Percentiles rank a stretch among this genome's conserved stretches.
Evolutionary conservation across 35 echinoderm and acorn worm genomes (phyloP).

Genomic region (Hemicentrotus pulcherrimus): DNA sequence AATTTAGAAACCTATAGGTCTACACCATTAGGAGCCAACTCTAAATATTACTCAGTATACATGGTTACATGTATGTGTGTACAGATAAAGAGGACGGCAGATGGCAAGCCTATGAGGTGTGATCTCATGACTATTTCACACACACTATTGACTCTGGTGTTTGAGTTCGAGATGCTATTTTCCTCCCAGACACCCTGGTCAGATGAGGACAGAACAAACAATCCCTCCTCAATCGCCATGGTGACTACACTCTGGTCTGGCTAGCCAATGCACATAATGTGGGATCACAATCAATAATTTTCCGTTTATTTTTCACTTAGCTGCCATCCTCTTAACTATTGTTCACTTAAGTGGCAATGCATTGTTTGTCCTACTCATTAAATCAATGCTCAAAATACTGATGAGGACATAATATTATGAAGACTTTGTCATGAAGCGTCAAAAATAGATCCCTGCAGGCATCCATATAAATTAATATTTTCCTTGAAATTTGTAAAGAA

Average conservation of each 20-base stretch:
- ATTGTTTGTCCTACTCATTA: neutral
- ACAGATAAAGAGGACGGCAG: neutral
- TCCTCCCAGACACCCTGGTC: neutral
- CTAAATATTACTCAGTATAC: no score
- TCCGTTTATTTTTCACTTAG: neutral
- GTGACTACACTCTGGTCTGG: neutral
- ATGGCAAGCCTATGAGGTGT: neutral
- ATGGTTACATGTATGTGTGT: neutral
- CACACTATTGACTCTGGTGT: neutral
- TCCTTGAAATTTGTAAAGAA: no score
- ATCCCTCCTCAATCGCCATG: neutral
- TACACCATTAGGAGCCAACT: no score
- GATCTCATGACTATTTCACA: neutral
- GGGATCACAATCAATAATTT: neutral
- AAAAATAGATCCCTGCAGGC: no score
- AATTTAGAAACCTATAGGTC: no score
- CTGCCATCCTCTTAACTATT: neutral
- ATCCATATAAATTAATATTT: no score
- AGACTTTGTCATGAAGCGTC: no score
- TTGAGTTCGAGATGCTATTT: neutral
- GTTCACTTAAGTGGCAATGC: neutral
- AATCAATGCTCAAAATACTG: neutral
- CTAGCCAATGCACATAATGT: neutral
- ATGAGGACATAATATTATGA: neutral
- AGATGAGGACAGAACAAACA: constrained; percentile 1